These are phyloP conservation scores for Neodiprion virginianus DNA, from an alignment of 1,140 invertebrate genomes.

Conservation along the genomic window DNA sequence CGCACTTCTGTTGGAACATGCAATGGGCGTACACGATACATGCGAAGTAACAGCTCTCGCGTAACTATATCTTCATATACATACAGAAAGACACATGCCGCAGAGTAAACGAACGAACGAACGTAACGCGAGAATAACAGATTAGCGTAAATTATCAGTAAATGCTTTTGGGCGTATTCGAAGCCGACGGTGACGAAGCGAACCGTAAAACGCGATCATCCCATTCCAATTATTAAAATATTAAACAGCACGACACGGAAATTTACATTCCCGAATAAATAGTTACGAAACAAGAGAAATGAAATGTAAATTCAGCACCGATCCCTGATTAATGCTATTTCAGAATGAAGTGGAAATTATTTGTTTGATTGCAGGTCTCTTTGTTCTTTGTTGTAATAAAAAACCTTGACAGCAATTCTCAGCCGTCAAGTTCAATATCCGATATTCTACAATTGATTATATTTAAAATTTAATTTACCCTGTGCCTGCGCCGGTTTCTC, in stretches of 20 bases:
- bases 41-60: not conserved
- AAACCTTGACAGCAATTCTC: no score
- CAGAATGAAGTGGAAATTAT: not conserved
- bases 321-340: not conserved
- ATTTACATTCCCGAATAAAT: no score
- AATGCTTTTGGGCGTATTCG: constrained; percentile 2
- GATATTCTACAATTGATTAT: no score
- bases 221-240: no score
- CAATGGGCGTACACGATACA: not conserved
- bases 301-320: no score
- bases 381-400: no score
- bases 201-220: not conserved
- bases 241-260: no score
- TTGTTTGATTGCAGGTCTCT: no score
- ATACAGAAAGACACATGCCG: not conserved
- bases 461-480: constrained; percentile 26
- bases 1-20: not conserved
- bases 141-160: constrained; percentile 7
- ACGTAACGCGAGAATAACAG: not conserved
- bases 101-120: not conserved
- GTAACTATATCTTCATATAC: no score
- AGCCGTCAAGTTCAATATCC: no score
- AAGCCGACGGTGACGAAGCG: not conserved
- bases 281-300: no score
- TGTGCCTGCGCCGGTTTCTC: constrained; percentile 40